Conservation (phyloP, 2,888 invertebrate species). For the Luperina nickerlii region DNA sequence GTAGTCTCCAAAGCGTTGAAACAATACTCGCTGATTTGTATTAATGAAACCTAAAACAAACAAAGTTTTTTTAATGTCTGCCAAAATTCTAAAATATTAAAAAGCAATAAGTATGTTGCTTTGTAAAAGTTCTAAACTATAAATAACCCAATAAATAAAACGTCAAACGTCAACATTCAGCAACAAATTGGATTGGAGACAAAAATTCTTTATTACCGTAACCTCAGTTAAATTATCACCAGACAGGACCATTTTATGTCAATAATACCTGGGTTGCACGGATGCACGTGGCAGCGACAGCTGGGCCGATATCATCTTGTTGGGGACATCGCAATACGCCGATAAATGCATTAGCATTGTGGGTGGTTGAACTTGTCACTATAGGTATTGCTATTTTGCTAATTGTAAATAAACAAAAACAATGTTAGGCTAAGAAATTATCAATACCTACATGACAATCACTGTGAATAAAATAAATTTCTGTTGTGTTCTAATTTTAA, state of each 20-base stretch:
- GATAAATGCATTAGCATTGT: slow-evolving; percentile 62
- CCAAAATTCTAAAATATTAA: neutral
- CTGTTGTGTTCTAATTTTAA: slow-evolving; percentile 31
- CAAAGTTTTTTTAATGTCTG: neutral
- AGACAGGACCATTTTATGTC: slow-evolving; percentile 58
- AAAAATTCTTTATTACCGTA: slow-evolving; percentile 45
- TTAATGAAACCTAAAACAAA: neutral
- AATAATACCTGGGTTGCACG: slow-evolving; percentile 65
- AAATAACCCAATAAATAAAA: slow-evolving; percentile 26
- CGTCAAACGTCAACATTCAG: neutral
- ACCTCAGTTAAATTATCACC: slow-evolving; percentile 49
- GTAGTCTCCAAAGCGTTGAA: neutral
- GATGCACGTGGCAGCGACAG: slow-evolving; percentile 78
- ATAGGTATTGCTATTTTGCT: slow-evolving; percentile 48
- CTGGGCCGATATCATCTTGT: slow-evolving; percentile 80
- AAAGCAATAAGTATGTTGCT: neutral
- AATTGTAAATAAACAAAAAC: slow-evolving; percentile 44
- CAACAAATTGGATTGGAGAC: slow-evolving; percentile 37
- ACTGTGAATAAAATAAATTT: neutral
- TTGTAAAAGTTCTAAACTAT: neutral
- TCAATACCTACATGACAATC: neutral
- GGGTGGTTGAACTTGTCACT: slow-evolving; percentile 63
- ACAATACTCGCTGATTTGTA: neutral
- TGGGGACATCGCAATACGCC: slow-evolving; percentile 68
- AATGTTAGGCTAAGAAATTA: neutral